Evolutionary conservation across 2,888 invertebrate genomes (phyloP).

Genomic region (Itoplectis maculator): DNA sequence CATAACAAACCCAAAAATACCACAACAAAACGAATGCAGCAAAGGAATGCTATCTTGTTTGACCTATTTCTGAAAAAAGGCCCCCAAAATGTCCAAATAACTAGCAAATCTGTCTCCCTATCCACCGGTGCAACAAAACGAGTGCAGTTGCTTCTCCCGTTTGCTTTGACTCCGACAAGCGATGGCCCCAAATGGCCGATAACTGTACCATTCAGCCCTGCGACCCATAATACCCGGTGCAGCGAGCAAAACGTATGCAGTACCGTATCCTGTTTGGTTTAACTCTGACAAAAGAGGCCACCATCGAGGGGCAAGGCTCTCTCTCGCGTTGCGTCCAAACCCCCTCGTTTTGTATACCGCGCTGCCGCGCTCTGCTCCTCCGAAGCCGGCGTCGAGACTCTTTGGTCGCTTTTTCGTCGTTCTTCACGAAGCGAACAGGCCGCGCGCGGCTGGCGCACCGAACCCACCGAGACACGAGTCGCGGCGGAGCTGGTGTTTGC

Average conservation of each 20-base stretch:
- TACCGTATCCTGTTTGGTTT: slow-evolving; percentile 67
- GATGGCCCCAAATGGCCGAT: slow-evolving; percentile 3
- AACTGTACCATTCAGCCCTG: background rate
- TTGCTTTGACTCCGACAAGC: too few species aligned
- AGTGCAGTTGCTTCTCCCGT: too few species aligned
- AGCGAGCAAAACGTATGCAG: slow-evolving; percentile 40
- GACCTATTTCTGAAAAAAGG: too few species aligned
- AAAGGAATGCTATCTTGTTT: too few species aligned
- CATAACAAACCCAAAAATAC: too few species aligned
- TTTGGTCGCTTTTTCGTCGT: slow-evolving; percentile 42
- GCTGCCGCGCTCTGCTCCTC: slow-evolving; percentile 37
- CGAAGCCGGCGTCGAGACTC: slow-evolving; percentile 36
- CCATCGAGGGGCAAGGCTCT: slow-evolving; percentile 42
- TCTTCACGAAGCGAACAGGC: slow-evolving; percentile 55
- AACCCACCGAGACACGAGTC: slow-evolving; percentile 37
- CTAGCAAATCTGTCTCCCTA: too few species aligned
- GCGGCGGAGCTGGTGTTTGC: slow-evolving; percentile 62
- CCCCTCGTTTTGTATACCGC: slow-evolving; percentile 20
- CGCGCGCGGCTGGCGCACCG: slow-evolving; percentile 64
- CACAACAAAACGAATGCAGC: too few species aligned
- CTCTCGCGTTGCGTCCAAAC: slow-evolving; percentile 29
- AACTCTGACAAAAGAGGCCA: slow-evolving; percentile 63
- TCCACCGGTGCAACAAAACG: too few species aligned
- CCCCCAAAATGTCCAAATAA: too few species aligned
- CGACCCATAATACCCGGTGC: background rate